phyloP scores from a whole-genome alignment of 2,888 invertebrate genomes.

The Apodemia hepburni region DNA sequence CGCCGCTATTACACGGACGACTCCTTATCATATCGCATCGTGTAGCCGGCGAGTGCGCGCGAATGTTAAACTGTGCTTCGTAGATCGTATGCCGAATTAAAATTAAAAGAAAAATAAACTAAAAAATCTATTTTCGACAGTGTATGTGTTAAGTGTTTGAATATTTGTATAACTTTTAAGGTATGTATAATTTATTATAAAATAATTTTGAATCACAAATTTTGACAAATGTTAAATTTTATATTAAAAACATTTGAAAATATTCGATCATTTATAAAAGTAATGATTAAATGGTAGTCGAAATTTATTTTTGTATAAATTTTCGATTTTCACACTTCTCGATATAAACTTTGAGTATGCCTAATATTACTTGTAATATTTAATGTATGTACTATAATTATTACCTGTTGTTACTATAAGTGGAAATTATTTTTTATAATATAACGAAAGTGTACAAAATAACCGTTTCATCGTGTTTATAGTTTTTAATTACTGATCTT shows the following conservation, averaged over 20 bases:
- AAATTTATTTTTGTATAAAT: no score
- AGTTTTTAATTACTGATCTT: no score
- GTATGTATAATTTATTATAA: not conserved
- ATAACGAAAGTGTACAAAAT: no score
- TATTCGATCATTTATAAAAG: not conserved
- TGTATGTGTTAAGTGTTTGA: not conserved
- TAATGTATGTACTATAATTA: no score
- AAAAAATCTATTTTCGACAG: not conserved
- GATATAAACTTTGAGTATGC: no score
- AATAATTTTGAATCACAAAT: not conserved
- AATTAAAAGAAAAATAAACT: not conserved
- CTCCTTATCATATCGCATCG: slow-evolving; percentile 56
- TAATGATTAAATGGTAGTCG: no score
- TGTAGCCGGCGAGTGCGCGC: slow-evolving; percentile 42
- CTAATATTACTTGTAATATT: no score
- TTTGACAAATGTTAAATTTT: not conserved
- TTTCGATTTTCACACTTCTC: no score
- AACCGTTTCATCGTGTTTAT: no score
- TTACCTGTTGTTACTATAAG: no score
- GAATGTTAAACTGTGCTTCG: slow-evolving; percentile 32
- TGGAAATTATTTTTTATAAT: no score
- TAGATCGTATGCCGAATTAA: not conserved
- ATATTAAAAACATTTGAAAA: not conserved
- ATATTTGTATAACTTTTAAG: not conserved
- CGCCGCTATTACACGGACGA: slow-evolving; percentile 27